Base-by-base conservation (phyloP, 2,888 invertebrate genomes). In the Drosophila rubida region DNA sequence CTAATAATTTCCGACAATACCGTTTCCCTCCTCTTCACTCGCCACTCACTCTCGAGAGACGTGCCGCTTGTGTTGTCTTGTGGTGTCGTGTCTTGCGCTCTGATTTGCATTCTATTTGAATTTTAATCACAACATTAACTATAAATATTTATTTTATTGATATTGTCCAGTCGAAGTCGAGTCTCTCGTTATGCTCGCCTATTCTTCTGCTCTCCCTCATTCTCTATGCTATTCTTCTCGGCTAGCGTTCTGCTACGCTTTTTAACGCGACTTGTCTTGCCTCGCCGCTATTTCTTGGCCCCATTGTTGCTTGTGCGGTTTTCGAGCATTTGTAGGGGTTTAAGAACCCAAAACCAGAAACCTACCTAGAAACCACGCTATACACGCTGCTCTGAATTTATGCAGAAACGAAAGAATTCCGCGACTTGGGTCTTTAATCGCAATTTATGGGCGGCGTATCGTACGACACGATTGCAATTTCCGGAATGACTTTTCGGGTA, bases 61-160 rank as follows among this genome's bases (percentile, higher is more conserved):
- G 37, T 51, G 58, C 35, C 30, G 44, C 44, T 19, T 25, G 25
- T n/a, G n/a, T n/a, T n/a, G n/a, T n/a, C 25, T 44, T 60, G 67
- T 51, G 51, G 67, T 51, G 51, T 65, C 80, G 62, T 53, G 72
- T 53, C 55, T 51, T 37, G 53, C 64, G 76, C 72, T 87, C 80
- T 79, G 72, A 82, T 87, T 84, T 84, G 88, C 86, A 84, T 84
- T 82, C 80, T 62, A 79, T 82, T 87, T 85, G 88, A 88, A 82
- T 84, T 77, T 86, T 69, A 87, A 86, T 77, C 86, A 75, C 78
- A 70, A 37, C 75, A 87, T 83, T 83, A 85, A 69, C 58, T 49
- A 85, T 87, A 78, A 69, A 84, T 87, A 78, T 80, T 75, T 83
- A 22, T 66, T 69, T 68, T 67, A 76, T 79, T 76, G 65, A 85